Base-by-base conservation (phyloP, 2,888 invertebrate species). In the Barypeithes pellucidus region DNA sequence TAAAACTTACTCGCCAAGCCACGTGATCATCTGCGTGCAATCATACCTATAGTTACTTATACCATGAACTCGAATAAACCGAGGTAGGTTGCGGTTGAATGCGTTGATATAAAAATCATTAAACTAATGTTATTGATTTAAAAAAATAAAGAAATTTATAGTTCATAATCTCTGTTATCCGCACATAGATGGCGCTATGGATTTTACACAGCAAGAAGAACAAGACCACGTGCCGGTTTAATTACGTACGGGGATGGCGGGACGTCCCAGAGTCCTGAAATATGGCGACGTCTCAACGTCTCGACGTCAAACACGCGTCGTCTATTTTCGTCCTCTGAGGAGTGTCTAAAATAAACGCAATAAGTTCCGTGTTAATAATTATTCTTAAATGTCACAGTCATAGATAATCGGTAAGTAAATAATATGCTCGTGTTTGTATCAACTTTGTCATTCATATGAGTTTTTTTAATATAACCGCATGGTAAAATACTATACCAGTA, bases 291-390 rank as follows among this genome's bases (percentile, higher is more conserved):
- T 45, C 18, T 16, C 18, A 16, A 16, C 45, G 45, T 45, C 45
- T 18, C 45, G 16, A 16, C 45, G 45, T 45, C 45, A 45, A 16
- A 18, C 45, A 18, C 3, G 36, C 12, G 8, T 3, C 18, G 45
- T 45, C 45, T 45, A 45, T 45, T 45, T 45, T 45, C 45, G 7
- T 45, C 14, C 14, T 16, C 18, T 16, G 45, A 45, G 45, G 45
- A 45, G 45, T 45, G 45, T 45, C 45, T 16, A 18, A 45, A 45
- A 45, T n/a, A 16, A 45, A 18, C 45, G 18, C 45, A 45, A 45
- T 45, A 45, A 45, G 3, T 9, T 45, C 14, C 3, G 18, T 45
- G 16, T 45, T 45, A 8, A 18, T 45, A 8, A n/a, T n/a, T n/a
- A n/a, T 45, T 45, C 18, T 45, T 16, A 45, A 45, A 45, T 45